Percentiles rank a stretch among this genome's conserved stretches.
phyloP scores from a whole-genome alignment of 2,113 vertebrate genomes.

The Aphelocoma coerulescens region DNA sequence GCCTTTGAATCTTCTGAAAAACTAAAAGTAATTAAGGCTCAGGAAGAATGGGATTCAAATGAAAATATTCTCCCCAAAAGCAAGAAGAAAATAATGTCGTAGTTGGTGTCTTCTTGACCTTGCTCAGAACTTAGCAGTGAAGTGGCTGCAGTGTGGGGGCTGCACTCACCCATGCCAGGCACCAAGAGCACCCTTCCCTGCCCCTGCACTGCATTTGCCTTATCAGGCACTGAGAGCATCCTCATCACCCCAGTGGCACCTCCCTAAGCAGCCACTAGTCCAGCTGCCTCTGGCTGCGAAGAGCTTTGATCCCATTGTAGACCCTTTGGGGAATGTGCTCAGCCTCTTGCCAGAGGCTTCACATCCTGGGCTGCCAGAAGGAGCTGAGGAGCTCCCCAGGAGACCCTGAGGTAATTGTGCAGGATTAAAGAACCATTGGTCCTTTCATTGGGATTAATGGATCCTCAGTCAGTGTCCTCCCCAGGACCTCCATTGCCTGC shows the following conservation, averaged over 20 bases:
- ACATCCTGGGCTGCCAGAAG: background rate
- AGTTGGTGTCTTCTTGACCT: background rate
- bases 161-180: background rate
- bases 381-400: background rate
- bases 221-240: background rate
- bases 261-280: background rate
- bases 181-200: background rate
- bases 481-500: background rate
- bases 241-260: background rate
- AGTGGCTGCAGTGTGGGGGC: accelerated
- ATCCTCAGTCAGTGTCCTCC: background rate
- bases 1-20: constrained; percentile 12
- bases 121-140: background rate
- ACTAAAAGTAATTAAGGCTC: constrained; percentile 4
- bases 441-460: background rate
- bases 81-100: background rate
- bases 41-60: background rate
- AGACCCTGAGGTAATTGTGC: background rate
- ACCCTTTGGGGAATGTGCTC: background rate
- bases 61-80: background rate
- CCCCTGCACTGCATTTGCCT: background rate
- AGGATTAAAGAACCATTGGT: background rate
- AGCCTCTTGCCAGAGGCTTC: background rate
- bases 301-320: background rate
- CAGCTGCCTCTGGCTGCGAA: background rate